phyloP scores from a whole-genome alignment of 2,888 invertebrate species.

The Troides oblongomaculatus region DNA sequence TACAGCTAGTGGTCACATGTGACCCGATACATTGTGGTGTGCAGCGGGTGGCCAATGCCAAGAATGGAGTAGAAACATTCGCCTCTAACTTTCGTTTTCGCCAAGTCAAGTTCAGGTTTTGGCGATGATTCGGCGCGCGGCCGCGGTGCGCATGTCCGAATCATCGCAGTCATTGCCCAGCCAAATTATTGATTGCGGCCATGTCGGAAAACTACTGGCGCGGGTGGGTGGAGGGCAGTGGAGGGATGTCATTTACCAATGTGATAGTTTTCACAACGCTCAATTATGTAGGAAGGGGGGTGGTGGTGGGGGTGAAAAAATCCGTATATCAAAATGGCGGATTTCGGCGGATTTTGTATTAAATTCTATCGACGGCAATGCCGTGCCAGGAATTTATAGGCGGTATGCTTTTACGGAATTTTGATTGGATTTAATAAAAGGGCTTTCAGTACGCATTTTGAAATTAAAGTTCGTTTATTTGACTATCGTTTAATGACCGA shows the following conservation, averaged over 20 bases:
- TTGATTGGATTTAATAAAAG: slow-evolving; percentile 52
- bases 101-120: slow-evolving; percentile 79
- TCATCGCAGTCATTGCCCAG: slow-evolving; percentile 80
- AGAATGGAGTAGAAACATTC: slow-evolving; percentile 76
- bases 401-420: slow-evolving; percentile 45
- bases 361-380: slow-evolving; percentile 72
- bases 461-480: slow-evolving; percentile 36
- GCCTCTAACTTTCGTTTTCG: slow-evolving; percentile 77
- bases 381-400: slow-evolving; percentile 58
- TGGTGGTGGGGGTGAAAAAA: slow-evolving; percentile 59
- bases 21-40: slow-evolving; percentile 23
- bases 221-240: slow-evolving; percentile 36
- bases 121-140: slow-evolving; percentile 62
- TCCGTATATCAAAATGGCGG: slow-evolving; percentile 71
- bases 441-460: slow-evolving; percentile 32
- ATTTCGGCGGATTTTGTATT: slow-evolving; percentile 69
- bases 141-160: slow-evolving; percentile 67
- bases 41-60: slow-evolving; percentile 57
- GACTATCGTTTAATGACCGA: slow-evolving; percentile 23
- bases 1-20: slow-evolving; percentile 25
- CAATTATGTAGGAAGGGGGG: slow-evolving; percentile 70
- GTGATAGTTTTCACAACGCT: slow-evolving; percentile 79
- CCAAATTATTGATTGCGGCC: slow-evolving; percentile 79
- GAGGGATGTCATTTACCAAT: slow-evolving; percentile 67
- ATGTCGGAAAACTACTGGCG: slow-evolving; percentile 72